Percentiles rank a stretch among this genome's conserved stretches.
These are phyloP conservation scores for Tethea ocularis DNA, from an alignment of 2,888 invertebrate genomes.

Conservation along the genomic window DNA sequence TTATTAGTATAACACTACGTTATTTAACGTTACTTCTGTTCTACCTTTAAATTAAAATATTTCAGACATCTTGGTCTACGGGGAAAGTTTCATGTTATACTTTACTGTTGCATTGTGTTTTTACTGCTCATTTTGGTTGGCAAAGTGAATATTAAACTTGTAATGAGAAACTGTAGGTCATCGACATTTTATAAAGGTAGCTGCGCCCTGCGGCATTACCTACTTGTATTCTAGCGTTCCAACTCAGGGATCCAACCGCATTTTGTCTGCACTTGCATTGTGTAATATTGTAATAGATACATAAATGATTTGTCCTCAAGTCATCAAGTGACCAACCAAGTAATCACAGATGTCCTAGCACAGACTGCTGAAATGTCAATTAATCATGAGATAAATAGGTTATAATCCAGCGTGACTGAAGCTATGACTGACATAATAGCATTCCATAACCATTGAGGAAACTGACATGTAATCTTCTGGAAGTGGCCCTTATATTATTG, in stretches of 20 bases:
- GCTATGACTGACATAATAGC: conserved; percentile 31
- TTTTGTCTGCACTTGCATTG: too few species aligned
- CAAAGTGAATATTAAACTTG: conserved; percentile 13
- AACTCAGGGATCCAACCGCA: too few species aligned
- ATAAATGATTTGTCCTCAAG: background rate
- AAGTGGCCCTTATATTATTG: conserved; percentile 13
- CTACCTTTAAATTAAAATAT: conserved; percentile 8
- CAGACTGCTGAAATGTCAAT: conserved; percentile 45
- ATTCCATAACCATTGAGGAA: conserved; percentile 28
- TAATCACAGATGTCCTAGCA: conserved; percentile 37
- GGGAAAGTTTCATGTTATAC: conserved; percentile 14
- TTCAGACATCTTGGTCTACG: conserved; percentile 7
- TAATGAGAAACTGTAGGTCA: conserved; percentile 12
- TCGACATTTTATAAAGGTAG: conserved; percentile 7
- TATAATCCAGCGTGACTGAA: conserved; percentile 32
- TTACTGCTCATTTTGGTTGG: conserved; percentile 11
- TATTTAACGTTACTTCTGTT: background rate
- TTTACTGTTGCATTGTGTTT: conserved; percentile 12
- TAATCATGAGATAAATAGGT: conserved; percentile 52
- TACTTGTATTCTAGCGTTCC: too few species aligned
- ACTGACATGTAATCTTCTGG: conserved; percentile 16
- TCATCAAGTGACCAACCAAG: conserved; percentile 21
- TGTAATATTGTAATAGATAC: too few species aligned
- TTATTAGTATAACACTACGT: too few species aligned
- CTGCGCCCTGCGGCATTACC: background rate